A percentile compares a stretch with the other conserved stretches of the same genome.
Evolutionary conservation across 2,888 invertebrate genomes (phyloP).

Genomic region (Drosophila mulleri): DNA sequence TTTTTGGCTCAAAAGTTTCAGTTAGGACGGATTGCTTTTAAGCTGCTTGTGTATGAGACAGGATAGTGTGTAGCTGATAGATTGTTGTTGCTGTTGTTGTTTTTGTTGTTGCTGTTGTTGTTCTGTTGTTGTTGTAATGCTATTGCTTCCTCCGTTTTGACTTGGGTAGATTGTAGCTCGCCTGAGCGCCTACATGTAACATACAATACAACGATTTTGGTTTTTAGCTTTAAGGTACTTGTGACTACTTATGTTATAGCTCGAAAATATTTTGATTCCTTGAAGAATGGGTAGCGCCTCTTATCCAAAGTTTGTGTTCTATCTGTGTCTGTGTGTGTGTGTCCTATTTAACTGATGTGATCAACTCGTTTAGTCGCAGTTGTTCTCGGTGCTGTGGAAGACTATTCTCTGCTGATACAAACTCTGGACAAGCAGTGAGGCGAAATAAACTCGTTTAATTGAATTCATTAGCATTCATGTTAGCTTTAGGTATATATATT

Average conservation of each 20-base stretch:
- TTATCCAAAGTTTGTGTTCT: conserved; percentile 46
- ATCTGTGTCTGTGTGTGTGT: conserved; percentile 13
- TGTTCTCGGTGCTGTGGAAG: conserved; percentile 48
- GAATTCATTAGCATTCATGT: conserved; percentile 30
- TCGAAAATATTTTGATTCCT: conserved; percentile 75
- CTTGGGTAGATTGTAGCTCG: conserved; percentile 11
- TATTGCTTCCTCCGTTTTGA: conserved; percentile 7
- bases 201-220: conserved; percentile 50
- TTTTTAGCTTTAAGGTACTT: conserved; percentile 74
- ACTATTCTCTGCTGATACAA: conserved; percentile 46
- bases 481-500: conserved; percentile 11
- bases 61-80: conserved; percentile 55
- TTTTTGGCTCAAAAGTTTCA: conserved; percentile 74
- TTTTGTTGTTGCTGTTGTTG: conserved; percentile 8
- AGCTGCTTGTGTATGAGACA: conserved; percentile 61
- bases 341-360: conserved; percentile 16
- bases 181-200: conserved; percentile 34
- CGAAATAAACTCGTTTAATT: conserved; percentile 21
- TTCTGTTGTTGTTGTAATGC: conserved; percentile 5
- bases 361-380: conserved; percentile 7
- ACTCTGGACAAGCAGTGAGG: conserved; percentile 29
- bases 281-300: conserved; percentile 37
- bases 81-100: conserved; percentile 10
- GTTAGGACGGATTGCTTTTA: conserved; percentile 76
- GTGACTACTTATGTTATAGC: conserved; percentile 80